Evolutionary conservation across 2,888 invertebrate genomes (phyloP), one percentile per base, ranked within the genome.

Genomic region (Hirtodrosophila histrioides): DNA sequence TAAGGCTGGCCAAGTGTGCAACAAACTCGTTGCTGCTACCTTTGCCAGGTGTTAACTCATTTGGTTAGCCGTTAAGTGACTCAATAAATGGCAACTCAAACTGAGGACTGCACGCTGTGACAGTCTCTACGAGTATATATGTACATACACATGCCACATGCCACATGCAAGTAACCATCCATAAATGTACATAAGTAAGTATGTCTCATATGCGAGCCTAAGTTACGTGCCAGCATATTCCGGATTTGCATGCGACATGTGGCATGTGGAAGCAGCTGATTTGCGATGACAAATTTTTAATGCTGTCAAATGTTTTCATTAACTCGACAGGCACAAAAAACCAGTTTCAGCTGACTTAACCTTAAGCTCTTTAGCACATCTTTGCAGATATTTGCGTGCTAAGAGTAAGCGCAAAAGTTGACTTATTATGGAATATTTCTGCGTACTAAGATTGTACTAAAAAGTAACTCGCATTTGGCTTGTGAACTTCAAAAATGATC

Each of bases 41-140:
- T 68, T 51, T 74, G 51, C 80, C 66, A 80, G 84, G 88, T 83
- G 83, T 88, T 86, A 88, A 88, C 81, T 86, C 86, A 88, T 88
- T 86, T 86, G 84, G 69, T 65, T 74, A 62, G 67, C 78, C 64
- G 62, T 74, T 76, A 86, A 88, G 81, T 84, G 87, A 77, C 86
- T 84, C 87, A 84, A 88, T 88, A 86, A 82, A 79, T 67, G 81
- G 63, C 84, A 74, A 68, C 86, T 86, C 76, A 67, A 66, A 73
- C 53, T 63, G 83, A 78, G 76, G 80, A 78, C 83, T 78, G 56
- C 86, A 75, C 69, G 82, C 82, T 75, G 82, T 44, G 88, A 36
- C 51, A 49, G 57, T 40, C 50, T 24, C 37, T 35, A 23, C 27
- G 56, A 17, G 41, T 46, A 41, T 41, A 48, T 46, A 41, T 41